Conservation (phyloP, 2,797 vertebrate species). For the Pempheris klunzingeri region DNA sequence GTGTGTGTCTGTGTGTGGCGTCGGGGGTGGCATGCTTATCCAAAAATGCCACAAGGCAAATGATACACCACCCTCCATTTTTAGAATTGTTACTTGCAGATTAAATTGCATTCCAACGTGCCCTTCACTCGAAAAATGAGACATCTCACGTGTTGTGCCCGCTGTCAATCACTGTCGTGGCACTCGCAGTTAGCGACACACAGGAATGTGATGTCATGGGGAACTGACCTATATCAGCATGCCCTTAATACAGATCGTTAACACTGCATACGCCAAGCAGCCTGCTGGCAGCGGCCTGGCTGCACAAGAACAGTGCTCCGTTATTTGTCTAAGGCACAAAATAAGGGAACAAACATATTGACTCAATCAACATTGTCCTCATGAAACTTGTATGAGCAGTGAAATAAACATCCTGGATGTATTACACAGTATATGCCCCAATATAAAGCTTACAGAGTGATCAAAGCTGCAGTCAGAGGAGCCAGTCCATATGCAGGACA, state of each 20-base stretch:
- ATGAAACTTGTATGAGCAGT: slow-evolving; percentile 46
- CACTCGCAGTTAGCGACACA: slow-evolving; percentile 43
- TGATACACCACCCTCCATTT: slow-evolving; percentile 69
- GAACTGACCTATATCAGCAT: slow-evolving; percentile 57
- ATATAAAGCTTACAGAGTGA: slow-evolving; percentile 52
- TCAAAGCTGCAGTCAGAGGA: slow-evolving; percentile 41
- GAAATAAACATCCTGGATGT: slow-evolving; percentile 55
- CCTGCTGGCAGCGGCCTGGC: slow-evolving; percentile 16
- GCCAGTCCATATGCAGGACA: slow-evolving; percentile 18
- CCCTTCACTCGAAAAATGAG: slow-evolving; percentile 42
- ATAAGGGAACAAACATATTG: slow-evolving; percentile 41
- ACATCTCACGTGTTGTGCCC: slow-evolving; percentile 32
- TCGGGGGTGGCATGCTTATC: slow-evolving; percentile 52
- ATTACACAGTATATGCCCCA: slow-evolving; percentile 52
- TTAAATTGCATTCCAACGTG: slow-evolving; percentile 68
- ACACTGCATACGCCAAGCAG: slow-evolving; percentile 27
- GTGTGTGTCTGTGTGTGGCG: too few relatives aligned
- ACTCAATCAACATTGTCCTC: slow-evolving; percentile 49
- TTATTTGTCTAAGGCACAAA: slow-evolving; percentile 29
- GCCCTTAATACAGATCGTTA: slow-evolving; percentile 54
- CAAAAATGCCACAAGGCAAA: slow-evolving; percentile 64
- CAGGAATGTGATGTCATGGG: slow-evolving; percentile 66
- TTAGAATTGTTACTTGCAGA: slow-evolving; percentile 66
- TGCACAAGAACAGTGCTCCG: slow-evolving; percentile 13
- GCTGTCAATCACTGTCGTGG: slow-evolving; percentile 47